A percentile compares a stretch with the other conserved stretches of the same genome.
Evolutionary conservation across 37 sponge, comb jelly and placozoan species (phyloP).

Genomic region (Aplysina aerophoba): DNA sequence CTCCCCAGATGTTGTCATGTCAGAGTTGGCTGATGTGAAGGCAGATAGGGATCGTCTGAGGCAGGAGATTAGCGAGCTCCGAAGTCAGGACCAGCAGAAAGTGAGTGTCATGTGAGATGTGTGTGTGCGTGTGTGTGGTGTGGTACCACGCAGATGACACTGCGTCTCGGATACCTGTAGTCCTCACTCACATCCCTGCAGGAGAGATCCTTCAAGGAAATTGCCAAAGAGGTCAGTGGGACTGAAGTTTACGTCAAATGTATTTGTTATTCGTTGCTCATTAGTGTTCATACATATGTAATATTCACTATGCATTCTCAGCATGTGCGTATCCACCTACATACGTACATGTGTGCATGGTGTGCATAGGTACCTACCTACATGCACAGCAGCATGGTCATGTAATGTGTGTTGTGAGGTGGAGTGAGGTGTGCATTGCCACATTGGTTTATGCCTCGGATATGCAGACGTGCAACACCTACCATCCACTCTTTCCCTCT

Average conservation of each 20-base stretch:
- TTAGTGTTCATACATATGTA: no score
- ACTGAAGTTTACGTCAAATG: background rate
- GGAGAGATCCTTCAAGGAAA: slow-evolving; percentile 43
- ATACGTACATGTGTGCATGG: no score
- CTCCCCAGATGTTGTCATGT: background rate
- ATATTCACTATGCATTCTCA: background rate
- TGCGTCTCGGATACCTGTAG: background rate
- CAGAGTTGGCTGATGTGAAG: background rate
- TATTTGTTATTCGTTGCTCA: background rate
- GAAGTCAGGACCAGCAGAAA: background rate
- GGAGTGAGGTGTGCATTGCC: no score
- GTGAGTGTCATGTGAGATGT: background rate
- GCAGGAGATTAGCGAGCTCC: background rate
- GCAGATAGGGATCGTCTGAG: background rate
- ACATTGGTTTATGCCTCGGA: no score
- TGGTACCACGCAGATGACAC: background rate
- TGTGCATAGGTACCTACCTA: no score
- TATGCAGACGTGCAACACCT: no score
- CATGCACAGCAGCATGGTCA: no score
- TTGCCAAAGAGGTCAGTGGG: slow-evolving; percentile 47
- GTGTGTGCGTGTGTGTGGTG: slow-evolving; percentile 42
- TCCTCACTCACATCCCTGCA: background rate
- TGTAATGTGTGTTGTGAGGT: no score
- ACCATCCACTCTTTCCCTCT: background rate
- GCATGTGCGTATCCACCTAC: background rate